Percentiles rank a stretch among this genome's conserved stretches.
Evolutionary conservation across 2,888 invertebrate genomes (phyloP).

Genomic region (Galerucella pusilla): DNA sequence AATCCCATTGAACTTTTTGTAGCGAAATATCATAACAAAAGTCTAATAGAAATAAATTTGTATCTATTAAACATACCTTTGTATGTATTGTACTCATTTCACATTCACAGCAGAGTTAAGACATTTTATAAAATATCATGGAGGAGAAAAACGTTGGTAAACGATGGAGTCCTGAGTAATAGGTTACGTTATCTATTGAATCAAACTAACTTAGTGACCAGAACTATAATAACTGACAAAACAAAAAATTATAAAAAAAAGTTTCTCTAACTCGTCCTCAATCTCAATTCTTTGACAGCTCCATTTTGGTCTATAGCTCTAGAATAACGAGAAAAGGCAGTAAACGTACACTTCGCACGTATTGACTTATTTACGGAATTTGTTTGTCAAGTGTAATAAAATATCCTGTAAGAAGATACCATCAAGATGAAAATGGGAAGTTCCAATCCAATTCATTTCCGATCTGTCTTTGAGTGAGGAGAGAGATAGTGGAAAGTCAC

Average conservation of each 20-base stretch:
- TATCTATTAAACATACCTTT: no score
- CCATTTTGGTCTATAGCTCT: constrained; percentile 8
- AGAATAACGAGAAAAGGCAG: constrained; percentile 13
- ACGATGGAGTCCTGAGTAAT: background rate
- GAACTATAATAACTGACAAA: background rate
- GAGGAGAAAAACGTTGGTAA: no score
- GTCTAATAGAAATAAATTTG: no score
- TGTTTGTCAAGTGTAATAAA: constrained; percentile 32
- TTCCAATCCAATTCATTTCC: constrained; percentile 28
- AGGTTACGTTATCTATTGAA: background rate
- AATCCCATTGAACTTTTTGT: no score
- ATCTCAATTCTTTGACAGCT: constrained; percentile 29
- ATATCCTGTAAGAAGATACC: constrained; percentile 28
- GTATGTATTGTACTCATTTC: no score
- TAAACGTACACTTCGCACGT: constrained; percentile 32
- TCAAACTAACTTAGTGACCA: background rate
- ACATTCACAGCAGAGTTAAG: no score
- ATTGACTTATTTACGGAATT: constrained; percentile 39
- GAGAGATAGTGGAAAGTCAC: background rate
- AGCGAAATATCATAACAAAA: no score
- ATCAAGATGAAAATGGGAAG: constrained; percentile 26
- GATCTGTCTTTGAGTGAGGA: constrained; percentile 6
- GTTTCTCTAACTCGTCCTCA: constrained; percentile 12
- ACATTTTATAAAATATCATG: no score
- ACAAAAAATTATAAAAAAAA: background rate